These are phyloP conservation scores for Bombycilla garrulus DNA, from an alignment of 2,113 vertebrate species.

Conservation along the genomic window DNA sequence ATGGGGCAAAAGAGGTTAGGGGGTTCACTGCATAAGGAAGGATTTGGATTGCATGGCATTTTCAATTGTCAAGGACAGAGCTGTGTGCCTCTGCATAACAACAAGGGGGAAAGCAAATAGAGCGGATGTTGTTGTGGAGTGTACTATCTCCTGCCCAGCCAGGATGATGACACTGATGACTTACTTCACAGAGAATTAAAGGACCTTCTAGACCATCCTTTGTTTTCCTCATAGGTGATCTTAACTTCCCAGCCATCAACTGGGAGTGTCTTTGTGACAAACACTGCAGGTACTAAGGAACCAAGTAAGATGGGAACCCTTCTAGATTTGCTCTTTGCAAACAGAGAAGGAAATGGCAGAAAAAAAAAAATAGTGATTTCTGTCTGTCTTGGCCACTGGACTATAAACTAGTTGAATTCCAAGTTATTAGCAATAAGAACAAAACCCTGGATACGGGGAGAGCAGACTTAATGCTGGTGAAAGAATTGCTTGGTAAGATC, in stretches of 20 bases:
- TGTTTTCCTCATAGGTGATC: background rate
- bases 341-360: too few relatives aligned
- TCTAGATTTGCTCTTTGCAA: background rate
- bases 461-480: background rate
- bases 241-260: background rate
- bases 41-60: background rate
- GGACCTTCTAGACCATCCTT: background rate
- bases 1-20: accelerated
- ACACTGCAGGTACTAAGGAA: background rate
- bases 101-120: background rate
- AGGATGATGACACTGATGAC: accelerated
- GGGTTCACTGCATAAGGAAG: accelerated
- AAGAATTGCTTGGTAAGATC: background rate
- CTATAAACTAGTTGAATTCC: background rate
- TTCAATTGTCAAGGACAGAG: background rate
- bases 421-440: accelerated
- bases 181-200: background rate
- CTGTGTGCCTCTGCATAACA: background rate
- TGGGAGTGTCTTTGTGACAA: background rate
- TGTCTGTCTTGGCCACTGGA: background rate
- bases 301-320: accelerated
- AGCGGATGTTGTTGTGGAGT: background rate
- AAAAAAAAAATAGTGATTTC: background rate
- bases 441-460: background rate
- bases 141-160: background rate